phyloP scores from a whole-genome alignment of 2,797 vertebrate species.

The Macrochelys suwanniensis region DNA sequence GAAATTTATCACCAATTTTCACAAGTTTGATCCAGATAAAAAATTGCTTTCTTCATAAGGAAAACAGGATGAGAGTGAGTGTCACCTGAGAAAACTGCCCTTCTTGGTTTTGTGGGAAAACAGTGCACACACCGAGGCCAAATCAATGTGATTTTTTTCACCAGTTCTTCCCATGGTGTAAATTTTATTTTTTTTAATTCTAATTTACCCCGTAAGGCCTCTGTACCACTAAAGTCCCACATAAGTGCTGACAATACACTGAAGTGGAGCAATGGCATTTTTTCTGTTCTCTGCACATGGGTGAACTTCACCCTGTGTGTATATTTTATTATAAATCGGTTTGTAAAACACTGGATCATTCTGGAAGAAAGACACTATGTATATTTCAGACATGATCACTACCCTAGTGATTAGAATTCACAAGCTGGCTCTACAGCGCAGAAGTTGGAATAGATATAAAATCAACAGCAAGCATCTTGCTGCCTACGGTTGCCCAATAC shows the following conservation, averaged over 20 bases:
- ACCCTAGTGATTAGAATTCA: not conserved
- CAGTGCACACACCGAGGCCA: not conserved
- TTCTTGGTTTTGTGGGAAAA: not conserved
- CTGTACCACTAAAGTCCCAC: not conserved
- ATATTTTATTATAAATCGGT: not conserved
- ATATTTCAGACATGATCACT: not conserved
- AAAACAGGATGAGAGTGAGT: not conserved
- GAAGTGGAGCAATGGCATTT: not conserved
- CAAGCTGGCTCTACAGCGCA: not conserved
- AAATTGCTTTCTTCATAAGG: not conserved
- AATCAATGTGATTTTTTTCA: not conserved
- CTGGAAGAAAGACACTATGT: not conserved
- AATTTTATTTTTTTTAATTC: conserved; percentile 1
- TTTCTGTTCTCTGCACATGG: not conserved
- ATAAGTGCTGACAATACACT: conserved; percentile 1
- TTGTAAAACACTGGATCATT: not conserved
- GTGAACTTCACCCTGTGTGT: not conserved
- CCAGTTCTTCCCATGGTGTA: not conserved
- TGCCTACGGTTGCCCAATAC: not conserved
- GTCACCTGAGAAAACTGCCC: not conserved
- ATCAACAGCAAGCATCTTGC: not conserved
- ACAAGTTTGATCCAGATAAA: not conserved
- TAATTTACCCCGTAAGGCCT: not conserved
- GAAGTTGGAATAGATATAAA: not conserved
- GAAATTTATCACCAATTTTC: conserved; percentile 16